These are phyloP conservation scores for Hydraecia micacea DNA, from an alignment of 2,888 invertebrate genomes.

Conservation along the genomic window DNA sequence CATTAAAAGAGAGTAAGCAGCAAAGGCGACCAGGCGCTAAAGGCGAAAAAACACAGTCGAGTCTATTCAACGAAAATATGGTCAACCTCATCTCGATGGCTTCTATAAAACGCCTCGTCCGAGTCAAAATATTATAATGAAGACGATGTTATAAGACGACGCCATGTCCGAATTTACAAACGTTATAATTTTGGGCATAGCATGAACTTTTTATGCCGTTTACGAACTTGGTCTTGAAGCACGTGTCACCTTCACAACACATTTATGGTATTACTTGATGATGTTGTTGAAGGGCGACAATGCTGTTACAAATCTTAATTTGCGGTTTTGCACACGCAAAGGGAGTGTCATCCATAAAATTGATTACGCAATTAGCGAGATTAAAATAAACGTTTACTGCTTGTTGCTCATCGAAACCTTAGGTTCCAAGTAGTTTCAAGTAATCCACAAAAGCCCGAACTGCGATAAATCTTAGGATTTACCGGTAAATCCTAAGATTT, in stretches of 20 bases:
- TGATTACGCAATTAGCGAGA: conserved; percentile 75
- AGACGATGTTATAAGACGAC: conserved; percentile 44
- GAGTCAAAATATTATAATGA: conserved; percentile 65
- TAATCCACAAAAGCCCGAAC: background rate
- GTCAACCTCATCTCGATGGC: conserved; percentile 49
- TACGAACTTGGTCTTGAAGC: conserved; percentile 47
- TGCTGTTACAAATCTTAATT: conserved; percentile 66
- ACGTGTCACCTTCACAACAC: conserved; percentile 50
- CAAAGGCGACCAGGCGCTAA: conserved; percentile 32
- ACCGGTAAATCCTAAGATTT: too few relatives aligned
- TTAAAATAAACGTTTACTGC: conserved; percentile 70
- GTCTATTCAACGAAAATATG: conserved; percentile 67
- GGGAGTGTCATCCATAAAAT: conserved; percentile 74
- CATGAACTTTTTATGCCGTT: conserved; percentile 48
- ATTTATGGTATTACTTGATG: conserved; percentile 45
- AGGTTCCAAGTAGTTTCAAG: conserved; percentile 17
- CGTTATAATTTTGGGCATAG: conserved; percentile 45
- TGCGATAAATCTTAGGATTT: too few relatives aligned
- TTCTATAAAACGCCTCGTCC: conserved; percentile 47
- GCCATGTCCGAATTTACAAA: conserved; percentile 44
- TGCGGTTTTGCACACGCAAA: conserved; percentile 74
- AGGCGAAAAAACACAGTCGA: conserved; percentile 61
- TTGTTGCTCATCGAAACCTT: conserved; percentile 28
- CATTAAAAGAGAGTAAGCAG: conserved; percentile 68
- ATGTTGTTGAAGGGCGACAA: conserved; percentile 44